These are phyloP conservation scores for Piliocolobus tephrosceles DNA, from an alignment of 2,113 vertebrate species.

Conservation along the genomic window DNA sequence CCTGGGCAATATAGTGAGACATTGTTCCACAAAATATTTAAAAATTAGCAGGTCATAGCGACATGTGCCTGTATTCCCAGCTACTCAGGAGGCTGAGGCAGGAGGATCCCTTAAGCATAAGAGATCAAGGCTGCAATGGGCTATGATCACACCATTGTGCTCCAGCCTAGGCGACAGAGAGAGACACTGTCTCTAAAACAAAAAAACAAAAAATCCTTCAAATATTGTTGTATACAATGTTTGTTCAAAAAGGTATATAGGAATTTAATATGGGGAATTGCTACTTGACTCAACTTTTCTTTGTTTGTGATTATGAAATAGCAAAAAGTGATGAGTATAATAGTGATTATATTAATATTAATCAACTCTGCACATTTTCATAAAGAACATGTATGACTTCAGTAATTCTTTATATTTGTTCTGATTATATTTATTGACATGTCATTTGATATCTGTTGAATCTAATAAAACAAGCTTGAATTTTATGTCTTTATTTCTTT, in stretches of 20 bases:
- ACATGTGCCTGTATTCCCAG: background rate
- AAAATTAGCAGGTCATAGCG: background rate
- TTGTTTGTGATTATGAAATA: constrained; percentile 5
- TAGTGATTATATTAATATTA: background rate
- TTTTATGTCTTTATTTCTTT: constrained; percentile 25
- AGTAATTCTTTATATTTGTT: background rate
- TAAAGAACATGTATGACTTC: background rate
- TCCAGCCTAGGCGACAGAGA: background rate
- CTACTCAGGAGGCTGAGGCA: background rate
- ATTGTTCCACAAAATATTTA: background rate
- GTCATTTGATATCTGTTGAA: background rate
- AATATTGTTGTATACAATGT: background rate
- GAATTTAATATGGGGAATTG: constrained; percentile 24
- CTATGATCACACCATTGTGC: background rate
- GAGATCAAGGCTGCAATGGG: background rate
- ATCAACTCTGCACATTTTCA: background rate
- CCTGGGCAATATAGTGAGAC: background rate
- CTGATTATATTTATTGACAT: background rate
- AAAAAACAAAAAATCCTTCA: background rate
- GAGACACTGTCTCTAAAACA: background rate
- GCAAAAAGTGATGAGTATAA: background rate
- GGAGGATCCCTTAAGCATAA: background rate
- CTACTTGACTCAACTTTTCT: background rate
- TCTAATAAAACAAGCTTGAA: constrained; percentile 25
- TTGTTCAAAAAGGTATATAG: background rate